These are phyloP conservation scores for Knipowitschia caucasica DNA, from an alignment of 2,797 vertebrate genomes.

Conservation along the genomic window DNA sequence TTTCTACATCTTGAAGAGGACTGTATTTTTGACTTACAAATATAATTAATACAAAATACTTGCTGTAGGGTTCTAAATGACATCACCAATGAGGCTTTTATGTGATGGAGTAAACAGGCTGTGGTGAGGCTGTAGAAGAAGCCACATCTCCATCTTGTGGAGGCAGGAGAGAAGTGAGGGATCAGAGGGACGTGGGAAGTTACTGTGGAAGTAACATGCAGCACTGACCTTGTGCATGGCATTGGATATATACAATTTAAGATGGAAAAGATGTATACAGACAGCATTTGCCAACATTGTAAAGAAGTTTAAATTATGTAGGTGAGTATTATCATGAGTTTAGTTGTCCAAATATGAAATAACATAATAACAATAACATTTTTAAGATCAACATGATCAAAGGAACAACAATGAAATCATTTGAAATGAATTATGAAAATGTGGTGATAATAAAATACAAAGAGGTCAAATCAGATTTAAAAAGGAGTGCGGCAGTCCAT, in stretches of 20 bases:
- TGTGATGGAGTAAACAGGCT: slow-evolving; percentile 38
- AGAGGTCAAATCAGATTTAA: too few relatives aligned
- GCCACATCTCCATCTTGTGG: slow-evolving; percentile 67
- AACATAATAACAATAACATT: too few relatives aligned
- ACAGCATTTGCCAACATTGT: too few relatives aligned
- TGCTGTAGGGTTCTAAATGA: slow-evolving; percentile 31
- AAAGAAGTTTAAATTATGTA: too few relatives aligned
- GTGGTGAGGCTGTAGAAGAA: slow-evolving; percentile 21
- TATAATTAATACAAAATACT: slow-evolving; percentile 32
- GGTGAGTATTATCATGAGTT: too few relatives aligned
- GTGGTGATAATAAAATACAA: too few relatives aligned
- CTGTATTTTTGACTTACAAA: slow-evolving; percentile 12
- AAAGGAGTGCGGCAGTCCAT: too few relatives aligned
- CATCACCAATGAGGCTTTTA: slow-evolving; percentile 27
- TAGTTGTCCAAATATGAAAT: too few relatives aligned
- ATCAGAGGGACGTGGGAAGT: slow-evolving; percentile 18
- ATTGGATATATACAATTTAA: slow-evolving; percentile 44
- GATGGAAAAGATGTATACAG: slow-evolving; percentile 20
- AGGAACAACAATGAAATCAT: too few relatives aligned
- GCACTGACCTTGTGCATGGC: slow-evolving; percentile 58
- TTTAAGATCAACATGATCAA: too few relatives aligned
- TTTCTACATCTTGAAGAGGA: neutral
- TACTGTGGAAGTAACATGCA: slow-evolving; percentile 30
- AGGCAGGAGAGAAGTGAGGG: slow-evolving; percentile 6
- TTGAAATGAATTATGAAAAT: too few relatives aligned